Conservation (phyloP, 2,888 invertebrate genomes). For the Polydrusus cervinus region DNA sequence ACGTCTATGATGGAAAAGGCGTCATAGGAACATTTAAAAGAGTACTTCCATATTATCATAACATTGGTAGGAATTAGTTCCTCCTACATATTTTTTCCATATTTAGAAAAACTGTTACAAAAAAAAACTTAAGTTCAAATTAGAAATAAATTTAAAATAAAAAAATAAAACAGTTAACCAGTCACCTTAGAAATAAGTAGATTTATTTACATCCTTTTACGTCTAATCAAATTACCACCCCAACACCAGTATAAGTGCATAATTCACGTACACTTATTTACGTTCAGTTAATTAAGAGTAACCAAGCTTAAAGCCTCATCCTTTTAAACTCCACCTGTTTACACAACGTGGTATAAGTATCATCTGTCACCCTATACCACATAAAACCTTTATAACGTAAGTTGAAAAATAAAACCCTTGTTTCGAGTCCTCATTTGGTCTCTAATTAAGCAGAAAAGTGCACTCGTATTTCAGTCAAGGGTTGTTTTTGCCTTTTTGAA, state of each 20-base stretch:
- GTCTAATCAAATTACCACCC: slow-evolving; percentile 10
- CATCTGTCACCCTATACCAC: slow-evolving; percentile 16
- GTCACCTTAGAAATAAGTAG: not conserved
- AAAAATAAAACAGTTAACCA: too few species aligned
- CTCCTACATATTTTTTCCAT: too few species aligned
- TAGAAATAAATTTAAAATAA: too few species aligned
- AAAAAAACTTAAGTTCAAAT: too few species aligned
- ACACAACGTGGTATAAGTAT: slow-evolving; percentile 1
- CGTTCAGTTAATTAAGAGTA: slow-evolving; percentile 7
- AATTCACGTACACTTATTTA: not conserved
- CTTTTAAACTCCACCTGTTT: slow-evolving; percentile 24
- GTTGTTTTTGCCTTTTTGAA: slow-evolving; percentile 1
- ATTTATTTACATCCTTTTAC: slow-evolving; percentile 5
- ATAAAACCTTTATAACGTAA: slow-evolving; percentile 15
- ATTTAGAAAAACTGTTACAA: too few species aligned
- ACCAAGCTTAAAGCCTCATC: slow-evolving; percentile 17
- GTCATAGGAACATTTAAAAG: too few species aligned
- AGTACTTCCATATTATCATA: too few species aligned
- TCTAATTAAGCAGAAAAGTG: slow-evolving; percentile 23
- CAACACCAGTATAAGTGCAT: slow-evolving; percentile 3
- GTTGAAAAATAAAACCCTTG: slow-evolving; percentile 27
- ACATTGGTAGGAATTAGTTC: too few species aligned
- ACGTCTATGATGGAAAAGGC: too few species aligned
- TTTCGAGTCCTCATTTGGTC: slow-evolving; percentile 10
- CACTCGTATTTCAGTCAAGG: slow-evolving; percentile 9